Conservation (phyloP, 2,888 invertebrate species). For the Flexamia atlantica region DNA sequence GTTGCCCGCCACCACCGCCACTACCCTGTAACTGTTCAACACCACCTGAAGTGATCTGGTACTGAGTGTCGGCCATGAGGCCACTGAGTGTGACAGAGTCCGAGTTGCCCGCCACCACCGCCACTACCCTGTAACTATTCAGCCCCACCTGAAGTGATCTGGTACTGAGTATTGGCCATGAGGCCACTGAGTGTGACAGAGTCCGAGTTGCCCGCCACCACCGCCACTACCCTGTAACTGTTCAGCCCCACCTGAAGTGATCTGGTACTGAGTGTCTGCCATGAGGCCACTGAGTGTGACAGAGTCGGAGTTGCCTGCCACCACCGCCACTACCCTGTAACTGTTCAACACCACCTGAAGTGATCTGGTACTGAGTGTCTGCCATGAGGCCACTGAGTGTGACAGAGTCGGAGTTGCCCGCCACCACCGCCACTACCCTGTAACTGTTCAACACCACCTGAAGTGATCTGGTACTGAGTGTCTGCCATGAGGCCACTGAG, state of each 20-base stretch:
- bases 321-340: conserved; percentile 96
- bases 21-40: conserved; percentile 92
- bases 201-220: conserved; percentile 93
- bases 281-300: conserved; percentile 88
- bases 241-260: conserved; percentile 72
- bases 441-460: conserved; percentile 80
- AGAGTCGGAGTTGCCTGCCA: conserved; percentile 93
- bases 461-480: conserved; percentile 88
- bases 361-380: conserved; percentile 91
- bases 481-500: conserved; percentile 89
- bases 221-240: conserved; percentile 97
- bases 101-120: conserved; percentile 93
- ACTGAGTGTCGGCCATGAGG: conserved; percentile 91
- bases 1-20: conserved; percentile 93
- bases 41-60: conserved; percentile 79
- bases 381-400: conserved; percentile 89
- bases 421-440: conserved; percentile 95
- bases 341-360: conserved; percentile 76
- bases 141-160: conserved; percentile 75
- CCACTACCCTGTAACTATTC: conserved; percentile 94
- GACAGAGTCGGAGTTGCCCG: conserved; percentile 92
- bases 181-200: conserved; percentile 89
- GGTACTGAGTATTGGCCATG: conserved; percentile 92
- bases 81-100: conserved; percentile 91
- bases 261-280: conserved; percentile 93